Conservation (phyloP, 2,888 invertebrate species). For the Emesis russula region DNA sequence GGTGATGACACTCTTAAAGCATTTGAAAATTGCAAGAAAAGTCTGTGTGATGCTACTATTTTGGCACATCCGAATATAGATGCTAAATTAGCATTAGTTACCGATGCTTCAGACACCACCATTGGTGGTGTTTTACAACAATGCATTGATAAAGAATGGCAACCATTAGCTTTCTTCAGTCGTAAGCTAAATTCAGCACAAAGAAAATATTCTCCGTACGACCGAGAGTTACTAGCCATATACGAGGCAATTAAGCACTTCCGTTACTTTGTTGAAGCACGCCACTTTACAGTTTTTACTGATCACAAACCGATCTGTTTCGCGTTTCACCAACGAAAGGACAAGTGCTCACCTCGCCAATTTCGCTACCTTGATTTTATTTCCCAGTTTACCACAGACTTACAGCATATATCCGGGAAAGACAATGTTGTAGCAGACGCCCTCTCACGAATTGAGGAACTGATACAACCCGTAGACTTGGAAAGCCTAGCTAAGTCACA, state of each 20-base stretch:
- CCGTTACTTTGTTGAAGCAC: not conserved
- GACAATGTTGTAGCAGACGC: conserved; percentile 29
- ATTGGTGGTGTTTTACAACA: not conserved
- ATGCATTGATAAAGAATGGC: no score
- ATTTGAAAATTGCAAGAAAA: conserved; percentile 86
- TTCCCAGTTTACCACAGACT: not conserved
- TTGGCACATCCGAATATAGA: conserved; percentile 89
- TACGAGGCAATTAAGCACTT: not conserved
- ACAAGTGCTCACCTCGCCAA: not conserved
- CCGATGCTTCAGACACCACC: conserved; percentile 90
- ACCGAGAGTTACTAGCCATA: not conserved
- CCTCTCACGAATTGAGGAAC: conserved; percentile 80
- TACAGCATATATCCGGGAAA: not conserved
- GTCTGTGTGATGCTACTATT: conserved; percentile 87
- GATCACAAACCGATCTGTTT: not conserved
- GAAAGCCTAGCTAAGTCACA: conserved; percentile 49
- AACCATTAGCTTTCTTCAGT: no score
- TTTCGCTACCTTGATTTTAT: not conserved
- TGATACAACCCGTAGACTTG: conserved; percentile 45
- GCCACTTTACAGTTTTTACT: not conserved
- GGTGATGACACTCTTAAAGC: conserved; percentile 38
- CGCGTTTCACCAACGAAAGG: not conserved
- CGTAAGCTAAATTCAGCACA: not conserved
- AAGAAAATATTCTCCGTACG: not conserved
- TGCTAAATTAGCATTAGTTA: conserved; percentile 87